Evolutionary conservation across 2,888 invertebrate genomes (phyloP), one percentile per base, ranked within the genome.

Genomic region (Leucania comma): DNA sequence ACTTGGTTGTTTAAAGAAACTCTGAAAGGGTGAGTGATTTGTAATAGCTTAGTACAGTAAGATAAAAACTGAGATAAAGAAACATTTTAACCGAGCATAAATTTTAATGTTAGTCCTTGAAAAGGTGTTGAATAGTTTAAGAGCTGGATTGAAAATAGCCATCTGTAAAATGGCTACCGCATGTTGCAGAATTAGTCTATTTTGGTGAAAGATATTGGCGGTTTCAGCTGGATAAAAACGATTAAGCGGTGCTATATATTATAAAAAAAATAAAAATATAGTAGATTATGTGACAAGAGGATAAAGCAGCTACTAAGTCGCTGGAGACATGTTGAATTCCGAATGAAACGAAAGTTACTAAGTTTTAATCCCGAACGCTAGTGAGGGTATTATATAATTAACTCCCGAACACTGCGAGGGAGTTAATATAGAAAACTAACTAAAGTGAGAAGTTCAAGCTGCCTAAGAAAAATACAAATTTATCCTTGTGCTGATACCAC

Each of bases 1-100:
- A 50, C 51, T 56, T n/a, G 58, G 10, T 63, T 78, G 69, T 75
- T 77, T 71, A 59, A 54, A 58, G 66, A 57, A 68, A 68, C 60
- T 60, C 53, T 26, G 54, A 73, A 68, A 62, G 71, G 78, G 82
- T 82, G 67, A 82, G 82, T 75, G 56, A 68, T 70, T 75, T 70
- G 69, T 66, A 63, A 58, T 61, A 68, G 46, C 17, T 65, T 71
- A 42, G 26, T 56, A 66, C 50, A n/a, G 54, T 38, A 50, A 67
- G 17, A 56, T 51, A 64, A 64, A 61, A 62, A 53, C 38, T 26
- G 53, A 71, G 26, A 62, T 46, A 63, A 50, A 62, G 48, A 59
- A 62, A 70, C 42, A 58, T 58, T 58, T 4, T 59, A 48, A 26
- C 59, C 26, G 32, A 54, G 53, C 51, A 35, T 22, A 78, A 14